phyloP scores from a whole-genome alignment of 2,113 vertebrate genomes.

The Crocuta crocuta region DNA sequence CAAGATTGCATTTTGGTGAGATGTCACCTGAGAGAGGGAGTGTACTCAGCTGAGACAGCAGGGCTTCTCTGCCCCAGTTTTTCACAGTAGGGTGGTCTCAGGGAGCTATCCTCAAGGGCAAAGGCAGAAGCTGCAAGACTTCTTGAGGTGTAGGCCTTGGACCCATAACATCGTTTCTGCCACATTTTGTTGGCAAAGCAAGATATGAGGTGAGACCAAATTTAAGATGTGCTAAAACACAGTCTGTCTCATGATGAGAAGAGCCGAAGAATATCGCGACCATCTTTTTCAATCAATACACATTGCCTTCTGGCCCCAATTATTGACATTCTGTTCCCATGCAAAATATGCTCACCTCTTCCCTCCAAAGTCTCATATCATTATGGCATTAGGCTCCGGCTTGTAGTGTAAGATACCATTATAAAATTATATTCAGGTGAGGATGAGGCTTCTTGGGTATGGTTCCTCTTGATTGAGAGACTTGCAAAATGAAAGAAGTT shows the following conservation, averaged over 20 bases:
- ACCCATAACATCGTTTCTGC: neutral
- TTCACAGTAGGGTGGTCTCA: neutral
- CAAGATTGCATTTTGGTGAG: neutral
- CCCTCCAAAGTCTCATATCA: neutral
- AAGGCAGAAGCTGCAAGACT: neutral
- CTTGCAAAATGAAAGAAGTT: neutral
- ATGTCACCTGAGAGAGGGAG: neutral
- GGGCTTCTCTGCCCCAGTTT: neutral
- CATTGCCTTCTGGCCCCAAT: too few relatives aligned
- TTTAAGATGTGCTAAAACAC: neutral
- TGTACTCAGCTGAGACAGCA: too few relatives aligned
- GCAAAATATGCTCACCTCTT: neutral
- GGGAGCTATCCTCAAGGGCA: neutral
- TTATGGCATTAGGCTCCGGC: neutral
- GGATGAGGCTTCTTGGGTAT: neutral
- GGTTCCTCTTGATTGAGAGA: neutral
- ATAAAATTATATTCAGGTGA: neutral
- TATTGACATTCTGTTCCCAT: neutral
- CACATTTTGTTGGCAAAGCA: neutral
- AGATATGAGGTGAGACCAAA: neutral
- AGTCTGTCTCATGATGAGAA: neutral
- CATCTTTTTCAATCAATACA: neutral
- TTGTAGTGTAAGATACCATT: neutral
- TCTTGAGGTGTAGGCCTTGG: neutral
- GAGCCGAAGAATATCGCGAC: neutral